A percentile compares a stretch with the other conserved stretches of the same genome.
These are phyloP conservation scores for Charanyca ferruginea DNA, from an alignment of 2,888 invertebrate species.

Conservation along the genomic window DNA sequence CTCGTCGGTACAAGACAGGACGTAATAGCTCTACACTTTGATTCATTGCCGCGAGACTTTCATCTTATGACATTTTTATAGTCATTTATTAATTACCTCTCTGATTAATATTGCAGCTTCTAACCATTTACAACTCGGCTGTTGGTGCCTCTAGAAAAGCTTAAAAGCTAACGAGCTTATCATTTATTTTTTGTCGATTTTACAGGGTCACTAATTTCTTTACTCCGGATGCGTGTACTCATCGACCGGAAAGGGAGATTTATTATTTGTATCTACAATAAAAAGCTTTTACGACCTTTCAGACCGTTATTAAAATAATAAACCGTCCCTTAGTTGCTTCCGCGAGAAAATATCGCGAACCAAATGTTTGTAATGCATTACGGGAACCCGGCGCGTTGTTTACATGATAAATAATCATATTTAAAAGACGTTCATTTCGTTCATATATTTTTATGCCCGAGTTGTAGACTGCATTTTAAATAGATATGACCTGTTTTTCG, in stretches of 20 bases:
- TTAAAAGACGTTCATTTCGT: slow-evolving; percentile 69
- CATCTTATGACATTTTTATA: slow-evolving; percentile 62
- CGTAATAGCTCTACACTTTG: slow-evolving; percentile 64
- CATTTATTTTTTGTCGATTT: slow-evolving; percentile 56
- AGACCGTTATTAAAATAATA: slow-evolving; percentile 73
- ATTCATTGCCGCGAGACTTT: slow-evolving; percentile 67
- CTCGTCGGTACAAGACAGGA: slow-evolving; percentile 44
- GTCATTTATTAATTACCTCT: slow-evolving; percentile 56
- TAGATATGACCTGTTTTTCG: slow-evolving; percentile 69
- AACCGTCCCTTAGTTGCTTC: slow-evolving; percentile 63
- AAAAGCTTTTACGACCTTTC: slow-evolving; percentile 72
- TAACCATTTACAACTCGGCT: slow-evolving; percentile 45
- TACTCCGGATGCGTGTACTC: slow-evolving; percentile 65
- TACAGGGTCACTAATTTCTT: slow-evolving; percentile 62
- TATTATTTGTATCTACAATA: slow-evolving; percentile 74
- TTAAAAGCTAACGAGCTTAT: slow-evolving; percentile 46
- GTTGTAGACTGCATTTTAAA: slow-evolving; percentile 65
- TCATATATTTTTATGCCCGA: slow-evolving; percentile 61
- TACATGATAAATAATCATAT: slow-evolving; percentile 74
- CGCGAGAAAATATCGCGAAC: slow-evolving; percentile 57
- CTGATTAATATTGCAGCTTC: slow-evolving; percentile 54
- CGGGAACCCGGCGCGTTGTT: slow-evolving; percentile 62
- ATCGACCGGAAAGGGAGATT: slow-evolving; percentile 73
- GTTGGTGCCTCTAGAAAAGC: slow-evolving; percentile 39
- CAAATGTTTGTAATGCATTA: slow-evolving; percentile 58